A percentile compares a stretch with the other conserved stretches of the same genome.
Conservation (phyloP, 2,888 invertebrate genomes). For the Petrolisthes manimaculis region DNA sequence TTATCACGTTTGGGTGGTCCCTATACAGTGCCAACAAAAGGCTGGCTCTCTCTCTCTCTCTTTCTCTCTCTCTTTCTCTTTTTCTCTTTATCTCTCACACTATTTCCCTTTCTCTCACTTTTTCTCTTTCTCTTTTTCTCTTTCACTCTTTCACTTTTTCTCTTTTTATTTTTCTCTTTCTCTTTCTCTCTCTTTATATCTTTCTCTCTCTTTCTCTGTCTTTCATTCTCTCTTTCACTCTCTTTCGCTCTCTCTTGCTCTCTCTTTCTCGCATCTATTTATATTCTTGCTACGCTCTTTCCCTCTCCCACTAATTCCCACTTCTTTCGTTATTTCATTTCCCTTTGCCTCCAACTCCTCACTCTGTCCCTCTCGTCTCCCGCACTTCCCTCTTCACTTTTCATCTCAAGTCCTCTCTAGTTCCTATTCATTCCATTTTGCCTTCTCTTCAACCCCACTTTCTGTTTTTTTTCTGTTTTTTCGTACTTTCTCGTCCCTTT, state of each 20-base stretch:
- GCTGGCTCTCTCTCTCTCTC: background rate
- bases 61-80: background rate
- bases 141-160: background rate
- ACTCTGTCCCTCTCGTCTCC: no score
- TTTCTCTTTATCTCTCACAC: background rate
- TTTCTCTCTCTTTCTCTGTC: background rate
- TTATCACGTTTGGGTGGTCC: no score
- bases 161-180: background rate
- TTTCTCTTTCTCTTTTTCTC: background rate
- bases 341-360: background rate
- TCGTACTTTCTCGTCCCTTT: background rate
- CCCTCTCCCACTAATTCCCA: background rate
- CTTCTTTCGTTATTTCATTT: background rate
- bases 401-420: background rate
- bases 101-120: background rate
- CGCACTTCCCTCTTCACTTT: background rate
- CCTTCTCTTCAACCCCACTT: background rate
- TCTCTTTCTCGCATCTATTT: background rate
- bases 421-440: background rate
- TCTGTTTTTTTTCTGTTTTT: background rate
- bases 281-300: background rate
- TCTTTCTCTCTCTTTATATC: background rate
- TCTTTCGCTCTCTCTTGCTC: background rate
- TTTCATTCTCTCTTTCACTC: background rate
- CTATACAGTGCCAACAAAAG: no score